Evolutionary conservation across 2,113 vertebrate species (phyloP).

Genomic region (Strix uralensis): DNA sequence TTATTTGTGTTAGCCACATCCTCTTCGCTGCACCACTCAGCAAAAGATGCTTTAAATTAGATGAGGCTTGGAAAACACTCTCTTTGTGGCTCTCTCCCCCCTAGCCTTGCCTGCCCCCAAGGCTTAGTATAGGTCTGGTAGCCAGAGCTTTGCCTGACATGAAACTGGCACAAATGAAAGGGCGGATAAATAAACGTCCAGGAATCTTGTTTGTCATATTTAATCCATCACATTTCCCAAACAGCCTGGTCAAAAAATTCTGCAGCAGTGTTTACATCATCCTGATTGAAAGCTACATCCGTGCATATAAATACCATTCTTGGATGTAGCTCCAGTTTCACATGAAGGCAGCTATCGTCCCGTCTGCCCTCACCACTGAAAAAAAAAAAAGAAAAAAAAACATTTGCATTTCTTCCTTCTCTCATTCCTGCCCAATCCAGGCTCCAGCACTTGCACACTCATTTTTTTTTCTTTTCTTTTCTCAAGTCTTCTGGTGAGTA

Average conservation of each 20-base stretch:
- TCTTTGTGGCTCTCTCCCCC: not conserved
- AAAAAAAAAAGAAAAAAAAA: not conserved
- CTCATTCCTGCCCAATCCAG: not conserved
- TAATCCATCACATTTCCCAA: slow-evolving; percentile 27
- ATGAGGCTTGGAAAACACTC: slow-evolving; percentile 16
- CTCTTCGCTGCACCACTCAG: slow-evolving; percentile 77
- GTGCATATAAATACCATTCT: not conserved
- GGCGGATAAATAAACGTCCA: slow-evolving; percentile 43
- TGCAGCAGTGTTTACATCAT: slow-evolving; percentile 15
- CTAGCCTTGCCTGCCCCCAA: not conserved
- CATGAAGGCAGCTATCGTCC: not conserved
- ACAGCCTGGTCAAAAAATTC: not conserved
- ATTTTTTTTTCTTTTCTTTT: fast-evolving
- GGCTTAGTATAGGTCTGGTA: not conserved
- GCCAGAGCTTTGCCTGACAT: not conserved
- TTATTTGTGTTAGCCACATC: slow-evolving; percentile 90
- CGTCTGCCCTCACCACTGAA: not conserved
- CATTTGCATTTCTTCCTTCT: not conserved
- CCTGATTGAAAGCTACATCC: not conserved
- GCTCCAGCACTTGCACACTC: not conserved
- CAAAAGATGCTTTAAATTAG: slow-evolving; percentile 91
- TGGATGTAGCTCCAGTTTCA: not conserved
- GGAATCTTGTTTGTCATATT: slow-evolving; percentile 31
- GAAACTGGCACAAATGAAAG: slow-evolving; percentile 44
- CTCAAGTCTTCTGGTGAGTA: not conserved